Conservation (phyloP, 2,888 invertebrate genomes). For the Dendrolimus houi region DNA sequence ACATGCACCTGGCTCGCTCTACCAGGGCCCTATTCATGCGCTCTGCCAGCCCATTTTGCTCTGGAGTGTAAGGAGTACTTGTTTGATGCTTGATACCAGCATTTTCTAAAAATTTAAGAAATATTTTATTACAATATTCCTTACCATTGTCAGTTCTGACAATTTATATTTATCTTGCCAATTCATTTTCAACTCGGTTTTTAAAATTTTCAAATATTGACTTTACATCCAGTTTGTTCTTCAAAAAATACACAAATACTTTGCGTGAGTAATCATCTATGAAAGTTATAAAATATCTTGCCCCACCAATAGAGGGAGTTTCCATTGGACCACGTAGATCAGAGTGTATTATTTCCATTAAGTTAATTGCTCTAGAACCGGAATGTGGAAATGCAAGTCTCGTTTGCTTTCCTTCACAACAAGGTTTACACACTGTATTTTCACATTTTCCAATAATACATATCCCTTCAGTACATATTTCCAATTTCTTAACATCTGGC, state of each 20-base stretch:
- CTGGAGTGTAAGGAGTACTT: too few relatives aligned
- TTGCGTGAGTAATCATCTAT: conserved; percentile 11
- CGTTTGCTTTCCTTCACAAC: too few relatives aligned
- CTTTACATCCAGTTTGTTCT: conserved; percentile 7
- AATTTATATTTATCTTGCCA: conserved; percentile 7
- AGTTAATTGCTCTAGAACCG: too few relatives aligned
- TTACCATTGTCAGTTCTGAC: background rate
- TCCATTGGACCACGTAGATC: conserved; percentile 7
- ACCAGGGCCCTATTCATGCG: conserved; percentile 15
- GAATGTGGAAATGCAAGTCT: too few relatives aligned
- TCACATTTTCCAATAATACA: too few relatives aligned
- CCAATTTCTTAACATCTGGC: conserved; percentile 3
- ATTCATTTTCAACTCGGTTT: conserved; percentile 10
- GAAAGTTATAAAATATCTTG: conserved; percentile 6
- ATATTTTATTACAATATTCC: too few relatives aligned
- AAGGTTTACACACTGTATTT: too few relatives aligned
- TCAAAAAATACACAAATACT: conserved; percentile 10
- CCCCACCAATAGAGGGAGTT: conserved; percentile 1
- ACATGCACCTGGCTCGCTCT: conserved; percentile 13
- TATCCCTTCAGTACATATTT: background rate
- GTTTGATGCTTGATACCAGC: too few relatives aligned
- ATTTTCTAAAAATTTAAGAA: too few relatives aligned
- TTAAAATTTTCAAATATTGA: conserved; percentile 9
- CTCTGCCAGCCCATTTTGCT: too few relatives aligned
- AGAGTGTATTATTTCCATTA: background rate